Evolutionary conservation across 2,888 invertebrate species (phyloP).

Genomic region (Caenorhabditis angaria): DNA sequence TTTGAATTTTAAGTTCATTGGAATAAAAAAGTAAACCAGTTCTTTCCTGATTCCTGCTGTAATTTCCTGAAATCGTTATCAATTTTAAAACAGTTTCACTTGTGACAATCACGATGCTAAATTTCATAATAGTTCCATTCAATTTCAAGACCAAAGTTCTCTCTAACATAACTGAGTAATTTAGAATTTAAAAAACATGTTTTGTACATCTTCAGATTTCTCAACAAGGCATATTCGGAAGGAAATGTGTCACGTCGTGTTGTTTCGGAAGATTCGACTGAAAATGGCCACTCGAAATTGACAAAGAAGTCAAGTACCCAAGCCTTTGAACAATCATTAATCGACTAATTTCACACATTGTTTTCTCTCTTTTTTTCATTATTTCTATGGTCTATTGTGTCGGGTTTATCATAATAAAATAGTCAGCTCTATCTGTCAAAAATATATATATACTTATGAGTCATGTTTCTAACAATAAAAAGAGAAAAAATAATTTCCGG

Average conservation of each 20-base stretch:
- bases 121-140: too few species aligned
- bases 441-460: neutral
- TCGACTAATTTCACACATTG: constrained; percentile 19
- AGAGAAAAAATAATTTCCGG: neutral
- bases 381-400: neutral
- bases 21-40: too few species aligned
- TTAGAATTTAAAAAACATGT: too few species aligned
- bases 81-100: too few species aligned
- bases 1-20: neutral
- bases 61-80: too few species aligned
- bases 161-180: too few species aligned
- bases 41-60: too few species aligned
- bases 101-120: too few species aligned
- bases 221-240: constrained; percentile 36
- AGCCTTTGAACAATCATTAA: constrained; percentile 36
- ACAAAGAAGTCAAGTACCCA: constrained; percentile 40
- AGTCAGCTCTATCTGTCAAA: neutral
- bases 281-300: constrained; percentile 31
- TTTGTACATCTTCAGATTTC: constrained; percentile 20
- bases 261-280: constrained; percentile 30
- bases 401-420: constrained; percentile 1
- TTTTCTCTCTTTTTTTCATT: neutral
- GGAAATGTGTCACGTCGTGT: constrained; percentile 34
- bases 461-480: neutral
- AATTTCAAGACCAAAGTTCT: neutral